Base-by-base conservation (phyloP, 2,113 vertebrate genomes). In the Xenopus laevis region DNA sequence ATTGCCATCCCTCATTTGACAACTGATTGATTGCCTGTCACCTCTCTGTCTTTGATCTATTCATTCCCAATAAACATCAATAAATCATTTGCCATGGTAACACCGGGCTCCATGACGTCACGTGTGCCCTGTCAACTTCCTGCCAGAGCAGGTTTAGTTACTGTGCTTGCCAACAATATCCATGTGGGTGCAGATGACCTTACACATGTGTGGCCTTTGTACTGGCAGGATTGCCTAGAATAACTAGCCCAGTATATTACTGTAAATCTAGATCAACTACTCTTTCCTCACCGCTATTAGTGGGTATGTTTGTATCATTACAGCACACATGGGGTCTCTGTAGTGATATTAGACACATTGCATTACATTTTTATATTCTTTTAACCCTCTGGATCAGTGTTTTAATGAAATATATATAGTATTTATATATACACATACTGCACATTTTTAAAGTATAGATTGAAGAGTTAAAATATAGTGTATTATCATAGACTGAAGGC, bases 31-130 rank as follows among this genome's bases (percentile, higher is more conserved):
- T 96, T 82, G 86, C 87, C 93, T 83, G 91, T 97, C 96, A 95
- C 91, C 87, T 82, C 84, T 88, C 85, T 88, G 89, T 89, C 93
- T 98, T 98, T 97, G 95, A 98, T 97, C 95, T 98, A 94, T 96
- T 97, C 93, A 94, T 95, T 95, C 92, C 93, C 90, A 92, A 98
- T 98, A 94, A 96, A 93, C 94, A 94, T 97, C 94, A 92, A 96
- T 97, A 96, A 97, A 96, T 97, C 93, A 95, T 87, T 89, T 79
- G 85, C 87, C 83, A 84, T 91, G 87, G 93, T 89, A 94, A 91
- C 90, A 85, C 88, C 82, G 84, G 88, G 80, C 87, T 89, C 86
- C 67, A 84, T 95, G 93, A 94, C 93, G 93, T 96, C 94, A 95
- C 84, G 72, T 82, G 86, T 88, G 88, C 88, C 87, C 90, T 91